Evolutionary conservation across 1,140 invertebrate genomes (phyloP).

Genomic region (Megalonaias nervosa): DNA sequence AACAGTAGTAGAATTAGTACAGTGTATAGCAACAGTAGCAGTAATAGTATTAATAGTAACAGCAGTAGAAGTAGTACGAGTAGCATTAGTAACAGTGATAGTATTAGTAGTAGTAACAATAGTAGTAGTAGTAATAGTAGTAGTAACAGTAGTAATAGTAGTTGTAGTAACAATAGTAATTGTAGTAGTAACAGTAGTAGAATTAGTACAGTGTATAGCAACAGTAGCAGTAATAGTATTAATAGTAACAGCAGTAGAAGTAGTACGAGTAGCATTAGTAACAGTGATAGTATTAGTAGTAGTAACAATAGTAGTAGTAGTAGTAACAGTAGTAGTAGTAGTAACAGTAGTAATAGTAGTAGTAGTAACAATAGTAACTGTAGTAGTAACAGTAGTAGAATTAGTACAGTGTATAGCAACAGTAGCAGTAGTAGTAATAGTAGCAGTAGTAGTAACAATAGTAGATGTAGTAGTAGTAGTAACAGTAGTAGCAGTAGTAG

Average conservation of each 20-base stretch:
- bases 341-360: not conserved
- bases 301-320: not conserved
- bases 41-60: no score
- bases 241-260: not conserved
- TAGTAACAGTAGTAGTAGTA: not conserved
- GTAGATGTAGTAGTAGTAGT: no score
- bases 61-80: no score
- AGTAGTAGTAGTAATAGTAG: not conserved
- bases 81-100: not conserved
- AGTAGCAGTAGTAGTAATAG: no score
- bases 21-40: no score
- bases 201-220: not conserved
- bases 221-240: not conserved
- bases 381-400: no score
- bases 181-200: not conserved
- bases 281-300: not conserved
- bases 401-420: no score
- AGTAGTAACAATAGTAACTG: no score
- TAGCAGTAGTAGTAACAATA: no score
- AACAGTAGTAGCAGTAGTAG: slow-evolving; percentile 4
- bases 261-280: not conserved
- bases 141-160: not conserved
- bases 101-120: slow-evolving; percentile 4
- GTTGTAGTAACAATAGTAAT: not conserved
- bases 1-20: not conserved